These are phyloP conservation scores for Cremastinae sp. DNA, from an alignment of 2,888 invertebrate genomes.

Conservation along the genomic window DNA sequence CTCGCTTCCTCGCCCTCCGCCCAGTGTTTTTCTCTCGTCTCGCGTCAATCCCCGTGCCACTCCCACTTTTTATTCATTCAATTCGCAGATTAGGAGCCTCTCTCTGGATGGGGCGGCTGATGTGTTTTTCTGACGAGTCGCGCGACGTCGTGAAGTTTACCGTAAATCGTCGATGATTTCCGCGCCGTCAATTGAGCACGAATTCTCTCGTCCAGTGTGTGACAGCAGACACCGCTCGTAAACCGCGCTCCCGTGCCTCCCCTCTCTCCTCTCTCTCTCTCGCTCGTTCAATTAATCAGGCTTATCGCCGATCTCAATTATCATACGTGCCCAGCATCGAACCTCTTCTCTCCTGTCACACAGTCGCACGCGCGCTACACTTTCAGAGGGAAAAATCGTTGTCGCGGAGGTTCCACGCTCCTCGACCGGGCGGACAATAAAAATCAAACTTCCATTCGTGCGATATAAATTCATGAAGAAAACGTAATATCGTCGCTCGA, in stretches of 20 bases:
- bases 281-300: constrained; percentile 60
- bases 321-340: constrained; percentile 38
- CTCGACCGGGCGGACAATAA: too few species aligned
- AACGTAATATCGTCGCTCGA: too few species aligned
- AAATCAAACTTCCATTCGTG: too few species aligned
- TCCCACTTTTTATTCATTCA: constrained; percentile 62
- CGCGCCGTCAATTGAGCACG: constrained; percentile 58
- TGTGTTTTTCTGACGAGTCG: constrained; percentile 3
- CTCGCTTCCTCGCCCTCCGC: background rate
- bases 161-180: constrained; percentile 59
- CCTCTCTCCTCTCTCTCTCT: constrained; percentile 29
- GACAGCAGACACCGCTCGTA: too few species aligned
- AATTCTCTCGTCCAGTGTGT: too few species aligned
- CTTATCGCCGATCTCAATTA: constrained; percentile 59
- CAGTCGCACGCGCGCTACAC: constrained; percentile 6
- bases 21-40: constrained; percentile 3
- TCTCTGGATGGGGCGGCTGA: background rate
- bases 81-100: constrained; percentile 18
- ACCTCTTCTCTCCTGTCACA: constrained; percentile 20
- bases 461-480: too few species aligned
- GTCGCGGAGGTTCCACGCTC: constrained; percentile 2
- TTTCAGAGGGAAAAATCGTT: constrained; percentile 34
- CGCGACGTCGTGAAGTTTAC: constrained; percentile 56
- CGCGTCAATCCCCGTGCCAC: constrained; percentile 34
- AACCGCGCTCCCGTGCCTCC: background rate